Percentiles rank a stretch among this genome's conserved stretches.
Conservation (phyloP, 1,140 invertebrate genomes). For the Sarcophaga bullata region DNA sequence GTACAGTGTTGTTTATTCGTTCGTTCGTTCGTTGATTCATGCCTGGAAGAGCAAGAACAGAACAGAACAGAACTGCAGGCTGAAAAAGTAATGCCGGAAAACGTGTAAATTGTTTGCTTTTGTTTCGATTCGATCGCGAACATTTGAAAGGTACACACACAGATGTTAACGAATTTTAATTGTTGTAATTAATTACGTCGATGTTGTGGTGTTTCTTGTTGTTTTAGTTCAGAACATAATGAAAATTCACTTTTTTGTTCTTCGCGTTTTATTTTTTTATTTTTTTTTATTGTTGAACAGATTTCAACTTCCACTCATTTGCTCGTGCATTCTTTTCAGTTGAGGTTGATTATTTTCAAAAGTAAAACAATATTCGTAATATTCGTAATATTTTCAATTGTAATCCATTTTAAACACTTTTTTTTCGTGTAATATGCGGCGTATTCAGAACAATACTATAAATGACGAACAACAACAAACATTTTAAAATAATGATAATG, state of each 20-base stretch:
- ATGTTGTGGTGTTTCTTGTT: constrained; percentile 6
- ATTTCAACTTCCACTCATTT: neutral
- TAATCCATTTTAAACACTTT: neutral
- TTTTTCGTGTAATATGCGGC: neutral
- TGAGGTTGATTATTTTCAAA: constrained; percentile 19
- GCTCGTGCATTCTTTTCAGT: neutral
- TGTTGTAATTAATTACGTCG: constrained; percentile 36
- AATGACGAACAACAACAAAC: neutral
- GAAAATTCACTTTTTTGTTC: neutral
- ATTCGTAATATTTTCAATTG: neutral
- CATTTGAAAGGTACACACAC: constrained; percentile 35
- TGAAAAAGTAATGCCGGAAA: no score
- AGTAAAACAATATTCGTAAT: neutral
- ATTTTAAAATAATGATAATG: neutral
- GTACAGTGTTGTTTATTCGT: neutral
- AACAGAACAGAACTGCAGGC: no score
- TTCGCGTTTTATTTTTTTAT: no score
- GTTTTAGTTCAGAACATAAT: neutral
- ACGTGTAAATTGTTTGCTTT: constrained; percentile 13
- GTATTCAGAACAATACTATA: neutral
- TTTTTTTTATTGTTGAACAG: neutral
- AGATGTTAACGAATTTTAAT: constrained; percentile 41
- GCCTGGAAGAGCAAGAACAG: neutral
- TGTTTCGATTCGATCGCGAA: constrained; percentile 28
- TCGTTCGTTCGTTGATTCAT: neutral